Conservation (phyloP, 2,797 vertebrate species). For the Microcaecilia unicolor region DNA sequence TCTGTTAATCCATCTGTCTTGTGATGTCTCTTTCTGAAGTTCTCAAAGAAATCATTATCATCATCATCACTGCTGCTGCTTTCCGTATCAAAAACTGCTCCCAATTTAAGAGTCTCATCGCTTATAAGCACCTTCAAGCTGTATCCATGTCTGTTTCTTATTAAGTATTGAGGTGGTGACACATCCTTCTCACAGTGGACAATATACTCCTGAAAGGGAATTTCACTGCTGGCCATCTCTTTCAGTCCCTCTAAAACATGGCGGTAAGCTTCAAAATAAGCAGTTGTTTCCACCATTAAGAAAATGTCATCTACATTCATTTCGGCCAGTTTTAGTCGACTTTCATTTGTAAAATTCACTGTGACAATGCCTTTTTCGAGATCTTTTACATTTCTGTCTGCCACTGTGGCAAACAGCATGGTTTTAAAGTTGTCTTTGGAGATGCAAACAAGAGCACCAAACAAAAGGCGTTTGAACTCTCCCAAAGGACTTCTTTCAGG, state of each 20-base stretch:
- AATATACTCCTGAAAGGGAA: conserved; percentile 25
- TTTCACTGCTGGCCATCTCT: conserved; percentile 8
- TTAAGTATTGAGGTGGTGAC: conserved; percentile 14
- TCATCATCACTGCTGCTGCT: neutral
- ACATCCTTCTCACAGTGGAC: conserved; percentile 13
- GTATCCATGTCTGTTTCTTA: neutral
- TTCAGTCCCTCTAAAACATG: conserved; percentile 28
- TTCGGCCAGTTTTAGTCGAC: conserved; percentile 2
- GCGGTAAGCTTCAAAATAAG: conserved; percentile 30
- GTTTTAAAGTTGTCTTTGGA: conserved; percentile 22
- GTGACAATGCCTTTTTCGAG: conserved; percentile 6
- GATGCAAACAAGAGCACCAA: conserved; percentile 22
- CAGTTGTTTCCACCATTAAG: conserved; percentile 26
- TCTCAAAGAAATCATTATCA: neutral
- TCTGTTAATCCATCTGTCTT: too few relatives aligned
- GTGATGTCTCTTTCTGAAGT: too few relatives aligned
- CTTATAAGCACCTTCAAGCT: conserved; percentile 10
- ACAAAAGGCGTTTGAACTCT: conserved; percentile 20
- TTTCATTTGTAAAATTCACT: conserved; percentile 16
- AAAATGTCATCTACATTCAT: conserved; percentile 1
- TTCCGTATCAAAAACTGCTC: too few relatives aligned
- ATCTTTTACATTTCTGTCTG: conserved; percentile 5
- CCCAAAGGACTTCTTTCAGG: conserved; percentile 16
- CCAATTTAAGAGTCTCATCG: neutral
- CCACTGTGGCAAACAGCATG: conserved; percentile 28